Conservation (phyloP, 2,797 vertebrate genomes). For the Melanotaenia pygmaea region DNA sequence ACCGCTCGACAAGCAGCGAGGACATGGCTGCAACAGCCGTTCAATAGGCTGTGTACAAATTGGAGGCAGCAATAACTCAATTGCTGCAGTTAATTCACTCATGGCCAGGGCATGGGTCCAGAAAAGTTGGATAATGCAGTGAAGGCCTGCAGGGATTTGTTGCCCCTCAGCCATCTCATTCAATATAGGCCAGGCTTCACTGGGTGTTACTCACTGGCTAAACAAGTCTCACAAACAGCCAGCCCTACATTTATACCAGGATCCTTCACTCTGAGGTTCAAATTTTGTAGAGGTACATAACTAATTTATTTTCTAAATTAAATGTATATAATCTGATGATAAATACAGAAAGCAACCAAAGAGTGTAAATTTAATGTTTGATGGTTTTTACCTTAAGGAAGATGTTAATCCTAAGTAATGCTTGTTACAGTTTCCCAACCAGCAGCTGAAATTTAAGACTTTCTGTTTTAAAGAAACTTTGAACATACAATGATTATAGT, state of each 20-base stretch:
- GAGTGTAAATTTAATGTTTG: too few relatives aligned
- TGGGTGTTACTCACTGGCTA: slow-evolving; percentile 78
- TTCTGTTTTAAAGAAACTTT: not conserved
- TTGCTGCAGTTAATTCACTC: slow-evolving; percentile 85
- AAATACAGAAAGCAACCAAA: not conserved
- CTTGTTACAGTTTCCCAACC: too few relatives aligned
- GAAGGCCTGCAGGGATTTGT: slow-evolving; percentile 83
- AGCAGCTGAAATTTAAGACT: not conserved
- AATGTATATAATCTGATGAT: too few relatives aligned
- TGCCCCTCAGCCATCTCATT: slow-evolving; percentile 82
- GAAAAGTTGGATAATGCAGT: slow-evolving; percentile 84
- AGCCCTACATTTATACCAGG: slow-evolving; percentile 69
- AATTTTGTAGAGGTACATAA: slow-evolving; percentile 38
- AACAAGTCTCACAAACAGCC: slow-evolving; percentile 80
- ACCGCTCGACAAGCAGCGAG: slow-evolving; percentile 63
- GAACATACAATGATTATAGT: not conserved
- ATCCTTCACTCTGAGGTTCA: slow-evolving; percentile 67
- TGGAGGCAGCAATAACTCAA: slow-evolving; percentile 86
- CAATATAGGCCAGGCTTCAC: slow-evolving; percentile 80
- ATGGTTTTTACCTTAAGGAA: too few relatives aligned
- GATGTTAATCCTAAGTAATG: too few relatives aligned
- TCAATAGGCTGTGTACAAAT: slow-evolving; percentile 83
- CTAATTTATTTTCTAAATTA: not conserved
- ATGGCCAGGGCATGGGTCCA: slow-evolving; percentile 77
- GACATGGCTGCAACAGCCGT: slow-evolving; percentile 77